Evolutionary conservation across 2,888 invertebrate genomes (phyloP).

Genomic region (Thumatha senex): DNA sequence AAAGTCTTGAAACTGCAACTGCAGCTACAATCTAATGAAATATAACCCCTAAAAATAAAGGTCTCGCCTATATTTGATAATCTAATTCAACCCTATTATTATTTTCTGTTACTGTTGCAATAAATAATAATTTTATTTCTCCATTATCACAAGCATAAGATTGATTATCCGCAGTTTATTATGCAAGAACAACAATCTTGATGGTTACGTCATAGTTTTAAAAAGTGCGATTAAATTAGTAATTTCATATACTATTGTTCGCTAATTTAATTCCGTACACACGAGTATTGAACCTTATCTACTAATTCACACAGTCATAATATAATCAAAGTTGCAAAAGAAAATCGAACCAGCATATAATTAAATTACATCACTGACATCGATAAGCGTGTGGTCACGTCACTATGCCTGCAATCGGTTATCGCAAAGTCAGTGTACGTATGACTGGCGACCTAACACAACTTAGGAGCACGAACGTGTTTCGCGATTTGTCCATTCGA

Average conservation of each 20-base stretch:
- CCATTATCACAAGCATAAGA: neutral
- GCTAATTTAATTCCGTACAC: conserved; percentile 4
- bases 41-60: too few relatives aligned
- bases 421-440: conserved; percentile 56
- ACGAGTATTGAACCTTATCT: conserved; percentile 8
- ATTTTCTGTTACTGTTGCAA: neutral
- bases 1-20: too few relatives aligned
- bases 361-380: conserved; percentile 44
- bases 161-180: conserved; percentile 1
- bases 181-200: neutral
- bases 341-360: conserved; percentile 17
- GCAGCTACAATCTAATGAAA: too few relatives aligned
- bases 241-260: conserved; percentile 6
- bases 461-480: conserved; percentile 29
- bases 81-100: too few relatives aligned
- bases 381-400: conserved; percentile 45
- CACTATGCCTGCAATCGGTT: conserved; percentile 64
- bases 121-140: neutral
- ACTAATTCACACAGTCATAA: conserved; percentile 5
- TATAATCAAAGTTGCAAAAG: conserved; percentile 12
- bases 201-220: neutral
- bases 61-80: too few relatives aligned
- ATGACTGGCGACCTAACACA: conserved; percentile 36
- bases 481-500: conserved; percentile 22
- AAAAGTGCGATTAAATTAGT: conserved; percentile 5